Evolutionary conservation across 2,113 vertebrate species (phyloP), one percentile per base, ranked within the genome.

Genomic region (Alexandromys fortis): DNA sequence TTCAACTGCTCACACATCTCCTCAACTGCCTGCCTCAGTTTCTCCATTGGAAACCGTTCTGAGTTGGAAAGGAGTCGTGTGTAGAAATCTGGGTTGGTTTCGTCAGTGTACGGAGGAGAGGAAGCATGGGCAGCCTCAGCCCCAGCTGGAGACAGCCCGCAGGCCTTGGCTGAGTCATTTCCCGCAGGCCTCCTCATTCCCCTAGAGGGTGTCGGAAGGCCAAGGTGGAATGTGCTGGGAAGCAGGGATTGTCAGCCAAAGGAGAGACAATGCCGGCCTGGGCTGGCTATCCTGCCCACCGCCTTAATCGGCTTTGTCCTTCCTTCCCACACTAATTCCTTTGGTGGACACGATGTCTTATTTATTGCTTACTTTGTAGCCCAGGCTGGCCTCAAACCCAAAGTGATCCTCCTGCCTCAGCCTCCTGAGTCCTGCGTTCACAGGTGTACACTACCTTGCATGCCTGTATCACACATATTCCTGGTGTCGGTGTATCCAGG

Each of bases 161-260:
- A 94, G 95, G 86, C 88, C 90, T 47, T 52, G 88, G 47, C 42
- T 96, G 94, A 96, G 86, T 97, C 97, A 96, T 33, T 96, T 92
- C 81, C 88, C 61, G 28, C 90, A 28, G 52, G 65, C 4, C 2
- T 81, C 86, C 65, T 47, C 0, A 26, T 17, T 24, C 68, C 47
- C 81, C 76, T 28, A 4, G 45, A 1, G 1, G 61, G 77, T 42
- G 72, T 26, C 17, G 0, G 35, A 61, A 81, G 58, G 76, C 33
- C 73, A 28, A 35, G 65, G 55, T 38, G 38, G 90, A 68, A 83
- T 55, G 75, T 89, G 92, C 79, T 68, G 17, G 49, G 88, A 72
- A 89, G 92, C 88, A 91, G 55, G 87, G n/a, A n/a, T 68, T 67
- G 16, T 61, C 77, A 91, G 70, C 72, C 55, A 3, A 17, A 55